These are phyloP conservation scores for Isaurus tuberculatus DNA, from an alignment of 92 coral and sea anemone species.

Conservation along the genomic window DNA sequence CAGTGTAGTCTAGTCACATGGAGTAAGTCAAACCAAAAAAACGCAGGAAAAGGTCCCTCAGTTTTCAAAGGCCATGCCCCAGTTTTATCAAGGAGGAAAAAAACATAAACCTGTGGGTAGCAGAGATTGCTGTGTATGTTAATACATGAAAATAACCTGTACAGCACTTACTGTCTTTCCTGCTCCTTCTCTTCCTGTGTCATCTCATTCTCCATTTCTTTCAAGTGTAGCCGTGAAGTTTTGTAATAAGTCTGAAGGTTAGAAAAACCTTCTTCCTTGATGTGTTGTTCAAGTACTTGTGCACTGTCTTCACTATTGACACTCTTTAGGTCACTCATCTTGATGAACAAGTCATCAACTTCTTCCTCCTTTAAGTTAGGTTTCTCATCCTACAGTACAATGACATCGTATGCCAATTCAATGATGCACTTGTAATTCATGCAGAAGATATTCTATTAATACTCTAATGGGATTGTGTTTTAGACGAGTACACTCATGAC, in stretches of 20 bases:
- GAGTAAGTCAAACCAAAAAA: too few species aligned
- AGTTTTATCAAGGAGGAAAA: neutral
- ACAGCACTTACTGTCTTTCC: constrained; percentile 78
- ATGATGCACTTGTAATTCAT: neutral
- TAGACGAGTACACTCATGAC: too few species aligned
- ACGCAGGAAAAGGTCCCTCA: neutral
- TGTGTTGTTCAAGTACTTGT: constrained; percentile 44
- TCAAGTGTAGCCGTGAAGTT: constrained; percentile 74
- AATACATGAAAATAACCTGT: neutral
- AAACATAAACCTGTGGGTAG: neutral
- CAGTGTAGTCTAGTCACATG: too few species aligned
- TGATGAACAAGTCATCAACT: constrained; percentile 40
- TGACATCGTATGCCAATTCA: neutral
- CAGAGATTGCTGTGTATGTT: neutral
- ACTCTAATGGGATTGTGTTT: neutral
- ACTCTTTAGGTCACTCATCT: constrained; percentile 34
- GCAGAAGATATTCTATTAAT: neutral
- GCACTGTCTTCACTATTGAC: constrained; percentile 18
- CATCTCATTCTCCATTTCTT: constrained; percentile 79
- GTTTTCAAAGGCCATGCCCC: neutral
- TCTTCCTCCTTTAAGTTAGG: constrained; percentile 15
- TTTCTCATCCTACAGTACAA: neutral
- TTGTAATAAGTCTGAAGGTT: constrained; percentile 83
- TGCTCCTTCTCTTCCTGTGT: constrained; percentile 73
- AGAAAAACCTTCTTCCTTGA: constrained; percentile 71